These are phyloP conservation scores for Ephestia elutella DNA, from an alignment of 1,140 invertebrate species.

Conservation along the genomic window DNA sequence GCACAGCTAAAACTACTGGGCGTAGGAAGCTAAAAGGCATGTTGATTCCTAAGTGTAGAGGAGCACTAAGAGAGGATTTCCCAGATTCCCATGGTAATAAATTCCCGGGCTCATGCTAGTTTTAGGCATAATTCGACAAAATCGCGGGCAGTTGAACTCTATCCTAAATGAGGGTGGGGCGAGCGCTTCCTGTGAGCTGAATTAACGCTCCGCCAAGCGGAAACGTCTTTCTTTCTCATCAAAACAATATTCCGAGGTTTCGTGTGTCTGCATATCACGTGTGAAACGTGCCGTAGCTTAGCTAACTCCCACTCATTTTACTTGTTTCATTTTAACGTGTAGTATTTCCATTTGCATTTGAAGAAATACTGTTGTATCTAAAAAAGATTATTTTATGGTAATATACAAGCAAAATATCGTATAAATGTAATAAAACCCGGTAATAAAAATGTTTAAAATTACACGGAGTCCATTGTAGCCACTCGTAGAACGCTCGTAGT, in stretches of 20 bases:
- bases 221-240: conserved; percentile 39
- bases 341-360: too few species aligned
- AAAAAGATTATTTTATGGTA: too few species aligned
- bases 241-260: conserved; percentile 24
- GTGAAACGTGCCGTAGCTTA: conserved; percentile 8
- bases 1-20: too few species aligned
- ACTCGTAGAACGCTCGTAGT: neutral
- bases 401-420: too few species aligned
- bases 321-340: neutral
- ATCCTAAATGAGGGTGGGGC: conserved; percentile 8
- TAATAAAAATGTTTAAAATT: neutral
- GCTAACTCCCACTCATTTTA: neutral
- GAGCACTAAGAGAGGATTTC: too few species aligned
- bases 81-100: too few species aligned
- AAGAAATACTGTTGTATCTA: too few species aligned
- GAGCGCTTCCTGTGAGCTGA: conserved; percentile 33
- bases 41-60: too few species aligned
- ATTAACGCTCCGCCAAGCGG: conserved; percentile 47
- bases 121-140: neutral
- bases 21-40: too few species aligned
- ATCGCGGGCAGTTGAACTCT: neutral
- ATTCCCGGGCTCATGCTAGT: too few species aligned
- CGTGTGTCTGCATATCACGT: conserved; percentile 15
- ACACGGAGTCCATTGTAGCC: neutral
- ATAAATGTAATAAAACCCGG: neutral